Evolutionary conservation across 2,797 vertebrate species (phyloP), one percentile per base, ranked within the genome.

Genomic region (Podarcis siculus): DNA sequence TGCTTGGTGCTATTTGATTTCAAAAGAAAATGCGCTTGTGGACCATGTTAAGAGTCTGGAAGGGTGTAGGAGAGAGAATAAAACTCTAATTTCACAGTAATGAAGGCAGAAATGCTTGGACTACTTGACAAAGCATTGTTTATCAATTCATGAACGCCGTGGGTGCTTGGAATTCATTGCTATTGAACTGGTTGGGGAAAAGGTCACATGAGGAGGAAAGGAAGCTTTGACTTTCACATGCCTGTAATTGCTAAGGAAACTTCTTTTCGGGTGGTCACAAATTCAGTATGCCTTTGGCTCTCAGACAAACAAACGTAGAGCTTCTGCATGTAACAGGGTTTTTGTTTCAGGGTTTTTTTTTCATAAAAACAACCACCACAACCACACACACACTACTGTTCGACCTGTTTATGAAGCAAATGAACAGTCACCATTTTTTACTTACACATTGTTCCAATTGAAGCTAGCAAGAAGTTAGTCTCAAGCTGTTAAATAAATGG

Each of bases 161-260:
- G 93, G 93, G 94, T 95, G 95, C 95, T 94, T 95, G 95, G 96
- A 97, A 97, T 97, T 95, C 95, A 92, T 83, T 95, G 90, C 94
- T 90, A 96, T 96, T 97, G 96, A 97, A 95, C 93, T 90, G 96
- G 96, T 96, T 95, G 95, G n/a, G 7, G 90, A 94, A 96, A 94
- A 96, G 94, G 96, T 96, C 96, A 97, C 95, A 96, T 96, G 95
- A 95, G 92, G 94, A 94, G 95, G 95, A 96, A 95, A 96, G 97
- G 96, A 97, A 97, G 96, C 97, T 97, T 96, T 96, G 96, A 96
- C 95, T 97, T 97, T 97, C 96, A 97, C 96, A 96, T 96, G 96
- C 94, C 95, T 95, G 92, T 96, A 96, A 97, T 96, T 97, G 95
- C 96, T 95, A 96, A 92, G 96, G 96, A 97, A 96, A 96, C 96